Base-by-base conservation (phyloP, 2,888 invertebrate genomes). In the Sinodicranocentrus sp. region DNA sequence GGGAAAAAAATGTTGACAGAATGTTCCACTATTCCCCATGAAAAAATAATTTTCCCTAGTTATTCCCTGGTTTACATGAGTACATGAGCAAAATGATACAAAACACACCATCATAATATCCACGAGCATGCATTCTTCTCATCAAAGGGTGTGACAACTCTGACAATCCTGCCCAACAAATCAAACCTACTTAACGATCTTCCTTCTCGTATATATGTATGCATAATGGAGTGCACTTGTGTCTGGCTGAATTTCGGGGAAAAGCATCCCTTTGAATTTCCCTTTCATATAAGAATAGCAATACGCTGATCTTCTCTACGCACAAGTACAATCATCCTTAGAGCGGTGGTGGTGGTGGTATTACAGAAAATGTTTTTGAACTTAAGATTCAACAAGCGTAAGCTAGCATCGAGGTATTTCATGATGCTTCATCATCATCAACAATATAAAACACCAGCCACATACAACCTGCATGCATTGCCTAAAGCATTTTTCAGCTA, bases 141-240 rank as follows among this genome's bases (percentile, higher is more conserved):
- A 44, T 72, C 72, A 61, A 73, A 73, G 73, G 73, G 73, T 73
- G 73, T 73, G 73, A 73, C 73, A 73, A 61, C 73, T 57, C 73
- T 73, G 61, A 61, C 73, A 73, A 73, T 73, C 59, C 59, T 73
- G 73, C 73, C 44, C 61, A 73, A 61, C 73, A 73, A 73, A 73
- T 73, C 73, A 73, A 73, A 73, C 26, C 43, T 73, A 26, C 44
- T 73, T 44, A 61, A 61, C 23, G 61, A 73, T 73, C 73, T 43
- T 43, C 44, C 52, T 44, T 19, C n/a, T 33, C 70, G 26, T 54
- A 48, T 23, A 70, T 17, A 70, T 39, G 39, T 48, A n/a, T 48
- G 13, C n/a, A 70, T 15, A 67, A 19, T 15, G 21, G 5, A 26
- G 44, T 19, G 21, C 70, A 17, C 68, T 48, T 68, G 33, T 52